Base-by-base conservation (phyloP, 2,797 vertebrate species). In the Darevskia mixta region DNA sequence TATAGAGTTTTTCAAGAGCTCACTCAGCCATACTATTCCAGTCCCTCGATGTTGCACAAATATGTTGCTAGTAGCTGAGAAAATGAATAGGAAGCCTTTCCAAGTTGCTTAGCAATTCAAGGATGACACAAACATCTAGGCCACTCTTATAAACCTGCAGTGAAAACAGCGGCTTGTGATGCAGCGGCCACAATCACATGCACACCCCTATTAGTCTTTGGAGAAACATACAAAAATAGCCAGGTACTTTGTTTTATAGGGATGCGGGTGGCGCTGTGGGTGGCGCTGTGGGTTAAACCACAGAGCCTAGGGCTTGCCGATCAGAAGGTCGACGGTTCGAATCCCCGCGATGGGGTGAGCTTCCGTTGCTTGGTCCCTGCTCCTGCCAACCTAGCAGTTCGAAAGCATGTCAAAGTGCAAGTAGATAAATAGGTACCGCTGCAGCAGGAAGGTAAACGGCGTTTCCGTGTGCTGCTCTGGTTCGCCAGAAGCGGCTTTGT, bases 101-200 rank as follows among this genome's bases (percentile, higher is more conserved):
- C 67, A 83, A 82, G 55, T 83, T 73, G 6, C n/a, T 84, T 55
- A 32, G 32, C 45, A 84, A 84, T 84, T 58, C 49, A 58, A 73
- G 29, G n/a, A 3, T 61, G 23, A n/a, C 6, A 72, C 11, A 32
- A 25, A 55, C 43, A 83, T 15, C 8, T 4, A 55, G 4, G 45
- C 3, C n/a, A 49, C 43, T 29, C 69, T n/a, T 25, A 49, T 58
- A 58, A 35, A 83, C 49, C 43, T 72, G 1, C 4, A 49, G 29
- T 72, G 18, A 27, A 41, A 83, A 35, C 66, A 83, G 29, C 29
- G 13, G 27, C 11, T 83, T 83, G 27, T 35, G n/a, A n/a, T 58
- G 20, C 45, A 73, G 20, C 25, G 35, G 49, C 32, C 38, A 27
- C 17, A 71, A 7, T 75, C 49, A 29, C 71, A 58, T 17, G 43